These are phyloP conservation scores for Petrocephalus microphthalmus DNA, from an alignment of 2,113 vertebrate genomes.

Conservation along the genomic window DNA sequence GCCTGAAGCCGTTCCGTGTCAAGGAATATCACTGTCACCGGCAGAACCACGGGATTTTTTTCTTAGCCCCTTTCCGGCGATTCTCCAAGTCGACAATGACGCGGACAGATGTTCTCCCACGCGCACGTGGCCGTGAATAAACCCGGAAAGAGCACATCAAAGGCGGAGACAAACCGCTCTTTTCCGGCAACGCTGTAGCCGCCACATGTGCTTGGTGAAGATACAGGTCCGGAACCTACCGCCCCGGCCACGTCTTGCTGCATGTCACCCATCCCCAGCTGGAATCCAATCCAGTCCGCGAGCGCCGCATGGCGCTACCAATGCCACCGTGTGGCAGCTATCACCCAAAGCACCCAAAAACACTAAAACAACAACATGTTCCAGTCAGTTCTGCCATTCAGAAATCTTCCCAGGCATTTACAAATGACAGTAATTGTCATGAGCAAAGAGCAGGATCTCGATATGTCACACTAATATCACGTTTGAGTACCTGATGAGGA, in stretches of 20 bases:
- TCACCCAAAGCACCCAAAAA: not conserved
- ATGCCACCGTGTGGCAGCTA: not conserved
- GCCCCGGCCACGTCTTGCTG: not conserved
- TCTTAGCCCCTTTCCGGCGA: not conserved
- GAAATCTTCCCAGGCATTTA: not conserved
- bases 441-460: not conserved
- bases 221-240: not conserved
- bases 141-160: not conserved
- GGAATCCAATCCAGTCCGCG: not conserved
- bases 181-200: not conserved
- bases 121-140: not conserved
- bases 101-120: slow-evolving; percentile 12
- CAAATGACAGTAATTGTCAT: not conserved
- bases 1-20: not conserved
- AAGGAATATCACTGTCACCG: not conserved
- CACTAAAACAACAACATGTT: not conserved
- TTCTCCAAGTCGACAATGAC: not conserved
- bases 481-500: not conserved
- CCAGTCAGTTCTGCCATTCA: not conserved
- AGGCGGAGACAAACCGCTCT: not conserved
- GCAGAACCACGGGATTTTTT: not conserved
- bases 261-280: not conserved
- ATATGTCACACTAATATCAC: not conserved
- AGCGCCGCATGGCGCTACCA: not conserved
- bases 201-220: not conserved